Percentiles rank a stretch among this genome's conserved stretches.
These are phyloP conservation scores for Murina feae DNA, from an alignment of 2,113 vertebrate species.

Conservation along the genomic window DNA sequence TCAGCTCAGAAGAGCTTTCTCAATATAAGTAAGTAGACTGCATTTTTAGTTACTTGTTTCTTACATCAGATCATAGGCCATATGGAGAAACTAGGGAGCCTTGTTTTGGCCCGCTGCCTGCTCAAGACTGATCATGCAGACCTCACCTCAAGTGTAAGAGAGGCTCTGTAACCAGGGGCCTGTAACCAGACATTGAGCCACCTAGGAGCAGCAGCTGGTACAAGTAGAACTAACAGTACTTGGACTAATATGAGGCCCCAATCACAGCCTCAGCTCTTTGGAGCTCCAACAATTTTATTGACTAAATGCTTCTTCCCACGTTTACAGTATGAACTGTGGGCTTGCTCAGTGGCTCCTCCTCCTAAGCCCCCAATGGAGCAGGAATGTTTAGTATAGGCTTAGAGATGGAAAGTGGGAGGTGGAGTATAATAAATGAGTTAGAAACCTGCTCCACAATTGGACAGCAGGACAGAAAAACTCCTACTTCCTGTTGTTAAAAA, in stretches of 20 bases:
- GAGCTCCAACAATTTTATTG: constrained; percentile 59
- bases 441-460: constrained; percentile 38
- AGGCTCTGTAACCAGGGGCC: background rate
- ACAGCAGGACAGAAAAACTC: constrained; percentile 26
- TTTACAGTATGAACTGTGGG: constrained; percentile 23
- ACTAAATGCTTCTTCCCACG: constrained; percentile 46
- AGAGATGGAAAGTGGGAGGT: background rate
- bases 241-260: background rate
- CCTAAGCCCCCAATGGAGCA: background rate
- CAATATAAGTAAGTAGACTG: constrained; percentile 18
- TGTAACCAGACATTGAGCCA: background rate
- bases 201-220: background rate
- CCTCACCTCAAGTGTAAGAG: background rate
- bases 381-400: background rate
- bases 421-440: background rate
- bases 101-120: background rate
- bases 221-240: background rate
- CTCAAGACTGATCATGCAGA: background rate
- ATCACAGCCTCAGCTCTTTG: background rate
- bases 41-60: constrained; percentile 29
- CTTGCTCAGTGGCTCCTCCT: background rate
- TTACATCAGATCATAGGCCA: constrained; percentile 46
- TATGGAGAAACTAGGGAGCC: background rate
- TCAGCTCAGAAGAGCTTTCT: constrained; percentile 23
- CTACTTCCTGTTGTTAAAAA: constrained; percentile 17